These are phyloP conservation scores for Agrypnus murinus DNA, from an alignment of 2,888 invertebrate species.

Conservation along the genomic window DNA sequence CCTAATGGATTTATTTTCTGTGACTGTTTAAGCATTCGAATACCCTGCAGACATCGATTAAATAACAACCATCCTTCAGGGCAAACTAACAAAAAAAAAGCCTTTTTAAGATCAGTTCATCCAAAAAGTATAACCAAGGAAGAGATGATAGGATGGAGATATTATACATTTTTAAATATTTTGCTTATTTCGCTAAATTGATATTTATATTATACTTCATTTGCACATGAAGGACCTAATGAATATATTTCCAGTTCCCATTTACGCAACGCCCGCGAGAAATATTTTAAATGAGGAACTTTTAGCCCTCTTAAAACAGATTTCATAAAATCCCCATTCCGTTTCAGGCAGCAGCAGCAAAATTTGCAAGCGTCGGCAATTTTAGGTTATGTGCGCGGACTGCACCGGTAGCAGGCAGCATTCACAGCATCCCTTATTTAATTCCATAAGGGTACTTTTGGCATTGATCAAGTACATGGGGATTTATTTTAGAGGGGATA, in stretches of 20 bases:
- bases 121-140: too few species aligned
- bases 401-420: background rate
- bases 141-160: too few species aligned
- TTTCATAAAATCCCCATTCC: slow-evolving; percentile 28
- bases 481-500: slow-evolving; percentile 40
- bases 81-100: background rate
- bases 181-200: too few species aligned
- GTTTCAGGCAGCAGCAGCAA: background rate
- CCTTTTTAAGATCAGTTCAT: too few species aligned
- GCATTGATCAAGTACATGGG: slow-evolving; percentile 41
- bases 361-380: slow-evolving; percentile 24
- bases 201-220: slow-evolving; percentile 1
- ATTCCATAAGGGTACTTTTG: slow-evolving; percentile 37
- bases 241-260: slow-evolving; percentile 30
- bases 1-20: slow-evolving; percentile 3
- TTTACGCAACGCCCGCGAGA: slow-evolving; percentile 17
- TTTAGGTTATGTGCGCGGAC: slow-evolving; percentile 25
- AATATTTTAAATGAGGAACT: slow-evolving; percentile 16
- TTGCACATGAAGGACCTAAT: slow-evolving; percentile 15
- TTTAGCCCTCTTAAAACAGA: slow-evolving; percentile 31
- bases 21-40: background rate
- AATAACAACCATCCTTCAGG: background rate
- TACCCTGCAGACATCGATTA: background rate
- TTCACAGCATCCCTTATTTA: slow-evolving; percentile 22
- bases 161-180: too few species aligned